Conservation (phyloP, 64 coral and sea anemone genomes). For the Orbicella faveolata region DNA sequence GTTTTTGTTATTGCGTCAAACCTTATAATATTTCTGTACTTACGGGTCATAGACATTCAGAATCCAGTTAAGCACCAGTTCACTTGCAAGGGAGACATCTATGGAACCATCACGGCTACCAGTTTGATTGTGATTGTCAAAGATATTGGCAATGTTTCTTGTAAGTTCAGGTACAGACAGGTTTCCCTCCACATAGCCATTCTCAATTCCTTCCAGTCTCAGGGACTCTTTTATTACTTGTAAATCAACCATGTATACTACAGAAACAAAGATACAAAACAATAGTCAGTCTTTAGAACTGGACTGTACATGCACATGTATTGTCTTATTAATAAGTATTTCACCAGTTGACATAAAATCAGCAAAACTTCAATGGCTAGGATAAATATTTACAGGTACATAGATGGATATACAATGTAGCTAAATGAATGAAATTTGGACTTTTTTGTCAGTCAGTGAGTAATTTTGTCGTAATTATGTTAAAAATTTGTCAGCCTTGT, state of each 20-base stretch:
- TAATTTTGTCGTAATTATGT: too few species aligned
- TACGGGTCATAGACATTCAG: slow-evolving; percentile 97
- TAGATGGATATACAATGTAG: too few species aligned
- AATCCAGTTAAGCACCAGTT: slow-evolving; percentile 88
- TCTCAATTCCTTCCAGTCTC: slow-evolving; percentile 62
- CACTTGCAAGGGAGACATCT: slow-evolving; percentile 77
- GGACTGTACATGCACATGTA: too few species aligned
- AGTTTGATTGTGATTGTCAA: slow-evolving; percentile 89
- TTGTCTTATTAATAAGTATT: too few species aligned
- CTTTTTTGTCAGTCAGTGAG: too few species aligned
- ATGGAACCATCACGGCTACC: slow-evolving; percentile 41
- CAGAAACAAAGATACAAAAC: background rate
- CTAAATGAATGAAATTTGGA: too few species aligned
- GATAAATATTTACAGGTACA: too few species aligned
- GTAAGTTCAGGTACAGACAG: slow-evolving; percentile 59
- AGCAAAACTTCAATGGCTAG: too few species aligned
- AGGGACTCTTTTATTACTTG: slow-evolving; percentile 50
- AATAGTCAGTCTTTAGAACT: too few species aligned
- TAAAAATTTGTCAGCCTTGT: too few species aligned
- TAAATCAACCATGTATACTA: slow-evolving; percentile 85
- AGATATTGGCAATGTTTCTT: slow-evolving; percentile 67
- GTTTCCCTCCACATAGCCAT: slow-evolving; percentile 60
- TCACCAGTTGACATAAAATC: too few species aligned
- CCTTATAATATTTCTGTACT: slow-evolving; percentile 17
- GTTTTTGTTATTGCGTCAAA: too few species aligned